Evolutionary conservation across 2,888 invertebrate species (phyloP).

Genomic region (Metopia argyrocephala): DNA sequence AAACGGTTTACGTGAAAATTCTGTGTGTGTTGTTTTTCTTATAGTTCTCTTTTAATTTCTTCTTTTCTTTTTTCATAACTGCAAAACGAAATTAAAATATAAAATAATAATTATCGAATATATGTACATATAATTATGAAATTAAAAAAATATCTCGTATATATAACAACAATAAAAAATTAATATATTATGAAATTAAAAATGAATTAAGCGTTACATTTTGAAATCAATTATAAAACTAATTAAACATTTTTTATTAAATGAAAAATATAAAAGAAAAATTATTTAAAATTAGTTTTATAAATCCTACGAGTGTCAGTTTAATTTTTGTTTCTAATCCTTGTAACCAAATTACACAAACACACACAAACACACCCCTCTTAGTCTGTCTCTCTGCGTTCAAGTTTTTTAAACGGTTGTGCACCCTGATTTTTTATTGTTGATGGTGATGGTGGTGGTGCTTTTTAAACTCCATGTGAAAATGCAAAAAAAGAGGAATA

Average conservation of each 20-base stretch:
- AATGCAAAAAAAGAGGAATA: neutral
- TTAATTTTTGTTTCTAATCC: neutral
- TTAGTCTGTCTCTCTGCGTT: conserved; percentile 9
- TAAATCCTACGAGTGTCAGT: neutral
- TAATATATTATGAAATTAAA: neutral
- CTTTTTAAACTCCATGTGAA: conserved; percentile 24
- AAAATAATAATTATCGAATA: too few species aligned
- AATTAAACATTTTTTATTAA: neutral
- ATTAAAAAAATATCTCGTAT: too few species aligned
- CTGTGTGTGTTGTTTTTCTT: conserved; percentile 16
- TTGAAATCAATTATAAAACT: neutral
- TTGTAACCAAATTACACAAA: neutral
- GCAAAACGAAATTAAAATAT: neutral
- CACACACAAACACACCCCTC: conserved; percentile 30
- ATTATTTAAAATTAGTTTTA: neutral
- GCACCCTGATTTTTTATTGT: conserved; percentile 34
- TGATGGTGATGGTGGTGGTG: conserved; percentile 61
- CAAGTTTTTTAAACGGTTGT: conserved; percentile 9
- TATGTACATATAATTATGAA: too few species aligned
- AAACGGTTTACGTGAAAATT: conserved; percentile 57
- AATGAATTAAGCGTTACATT: neutral
- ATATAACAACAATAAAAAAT: neutral
- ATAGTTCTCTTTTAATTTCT: neutral
- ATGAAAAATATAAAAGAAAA: too few species aligned
- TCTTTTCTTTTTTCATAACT: neutral